These are phyloP conservation scores for Chrysaora quinquecirrha DNA, from an alignment of 30 jellyfish, hydroid and myxozoan species.

Conservation along the genomic window DNA sequence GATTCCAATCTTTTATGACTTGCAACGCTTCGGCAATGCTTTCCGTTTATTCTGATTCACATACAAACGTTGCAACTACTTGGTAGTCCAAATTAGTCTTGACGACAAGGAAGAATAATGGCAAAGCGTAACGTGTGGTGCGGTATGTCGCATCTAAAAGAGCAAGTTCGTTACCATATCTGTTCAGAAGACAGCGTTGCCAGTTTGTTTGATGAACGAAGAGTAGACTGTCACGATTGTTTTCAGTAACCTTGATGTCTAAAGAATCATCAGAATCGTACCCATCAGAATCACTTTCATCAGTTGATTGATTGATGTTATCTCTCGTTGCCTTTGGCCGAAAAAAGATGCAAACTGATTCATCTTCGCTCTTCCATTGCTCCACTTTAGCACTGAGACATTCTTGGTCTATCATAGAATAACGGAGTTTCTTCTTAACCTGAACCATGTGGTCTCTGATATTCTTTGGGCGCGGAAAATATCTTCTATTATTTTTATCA, in stretches of 20 bases:
- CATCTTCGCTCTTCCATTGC: conserved; percentile 20
- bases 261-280: background rate
- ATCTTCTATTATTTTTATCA: conserved; percentile 16
- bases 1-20: background rate
- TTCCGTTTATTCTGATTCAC: background rate
- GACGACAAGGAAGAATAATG: background rate
- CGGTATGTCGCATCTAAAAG: conserved; percentile 54
- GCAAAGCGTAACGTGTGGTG: background rate
- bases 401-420: conserved; percentile 11
- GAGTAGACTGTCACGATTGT: background rate
- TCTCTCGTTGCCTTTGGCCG: conserved; percentile 5
- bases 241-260: background rate
- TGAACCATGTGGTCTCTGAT: conserved; percentile 18
- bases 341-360: background rate
- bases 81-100: background rate
- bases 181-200: background rate
- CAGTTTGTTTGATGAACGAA: background rate
- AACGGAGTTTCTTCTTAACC: background rate
- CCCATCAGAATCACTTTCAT: background rate
- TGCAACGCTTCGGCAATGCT: background rate
- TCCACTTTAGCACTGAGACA: background rate
- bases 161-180: background rate
- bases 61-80: background rate
- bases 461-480: background rate
- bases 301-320: background rate